Evolutionary conservation across 2,797 vertebrate genomes (phyloP).

Genomic region (Rallus crepitans): DNA sequence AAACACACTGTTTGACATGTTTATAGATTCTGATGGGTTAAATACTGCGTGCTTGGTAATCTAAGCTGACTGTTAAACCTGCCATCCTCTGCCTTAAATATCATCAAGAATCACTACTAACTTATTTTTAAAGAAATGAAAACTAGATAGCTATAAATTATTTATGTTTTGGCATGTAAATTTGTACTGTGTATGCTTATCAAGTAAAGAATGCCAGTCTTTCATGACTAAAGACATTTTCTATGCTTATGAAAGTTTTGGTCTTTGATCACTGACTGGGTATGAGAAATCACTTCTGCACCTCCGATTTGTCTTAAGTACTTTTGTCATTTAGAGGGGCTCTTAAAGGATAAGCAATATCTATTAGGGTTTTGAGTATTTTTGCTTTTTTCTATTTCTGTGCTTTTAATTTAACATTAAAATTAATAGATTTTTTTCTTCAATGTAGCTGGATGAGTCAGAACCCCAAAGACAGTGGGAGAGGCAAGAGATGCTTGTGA

Average conservation of each 20-base stretch:
- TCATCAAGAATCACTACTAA: background rate
- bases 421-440: background rate
- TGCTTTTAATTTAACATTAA: background rate
- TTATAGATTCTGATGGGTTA: background rate
- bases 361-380: background rate
- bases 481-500: constrained; percentile 87
- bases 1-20: background rate
- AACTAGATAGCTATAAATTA: background rate
- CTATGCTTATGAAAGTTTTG: background rate
- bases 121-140: background rate
- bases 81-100: background rate
- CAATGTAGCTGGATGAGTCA: constrained; percentile 71
- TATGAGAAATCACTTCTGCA: background rate
- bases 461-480: constrained; percentile 81
- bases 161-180: background rate
- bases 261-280: background rate
- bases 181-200: background rate
- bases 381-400: background rate
- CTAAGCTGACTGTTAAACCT: background rate
- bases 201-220: background rate
- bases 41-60: background rate
- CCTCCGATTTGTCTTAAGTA: background rate
- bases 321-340: background rate
- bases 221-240: background rate
- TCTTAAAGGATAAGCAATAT: background rate